Conservation (phyloP, 2,888 invertebrate genomes). For the Dexiosoma caninum region DNA sequence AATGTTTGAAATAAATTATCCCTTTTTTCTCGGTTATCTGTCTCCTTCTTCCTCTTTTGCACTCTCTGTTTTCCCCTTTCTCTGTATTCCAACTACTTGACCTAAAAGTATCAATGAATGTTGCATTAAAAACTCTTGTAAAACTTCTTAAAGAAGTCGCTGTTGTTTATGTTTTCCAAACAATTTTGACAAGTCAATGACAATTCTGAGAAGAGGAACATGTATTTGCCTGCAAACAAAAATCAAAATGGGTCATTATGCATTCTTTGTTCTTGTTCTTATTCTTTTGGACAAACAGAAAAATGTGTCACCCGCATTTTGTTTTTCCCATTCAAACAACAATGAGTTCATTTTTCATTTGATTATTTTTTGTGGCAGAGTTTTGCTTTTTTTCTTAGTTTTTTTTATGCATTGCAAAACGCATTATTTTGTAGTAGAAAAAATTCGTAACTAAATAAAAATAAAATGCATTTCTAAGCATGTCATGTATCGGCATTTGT, state of each 20-base stretch:
- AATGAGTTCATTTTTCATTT: neutral
- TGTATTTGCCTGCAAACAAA: conserved; percentile 24
- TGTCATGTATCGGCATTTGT: no score
- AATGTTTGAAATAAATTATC: conserved; percentile 53
- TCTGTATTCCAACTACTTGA: no score
- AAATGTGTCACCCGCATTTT: conserved; percentile 28
- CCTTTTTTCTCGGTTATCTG: conserved; percentile 7
- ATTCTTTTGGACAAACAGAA: neutral
- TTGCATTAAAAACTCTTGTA: neutral
- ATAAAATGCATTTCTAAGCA: no score
- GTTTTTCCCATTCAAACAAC: neutral
- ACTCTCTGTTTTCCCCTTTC: neutral
- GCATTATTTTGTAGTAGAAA: no score
- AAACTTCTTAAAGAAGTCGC: conserved; percentile 6
- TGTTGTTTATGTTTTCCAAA: conserved; percentile 26
- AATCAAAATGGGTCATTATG: conserved; percentile 51
- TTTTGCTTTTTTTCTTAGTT: no score
- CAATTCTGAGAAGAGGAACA: conserved; percentile 47
- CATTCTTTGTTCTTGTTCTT: conserved; percentile 1
- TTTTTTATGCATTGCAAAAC: no score
- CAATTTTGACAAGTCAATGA: conserved; percentile 61
- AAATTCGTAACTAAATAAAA: no score
- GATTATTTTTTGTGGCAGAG: neutral
- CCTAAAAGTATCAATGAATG: conserved; percentile 2
- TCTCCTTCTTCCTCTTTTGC: neutral